Evolutionary conservation across 1,140 invertebrate genomes (phyloP), one percentile per base, ranked within the genome.

Genomic region (Drosophila ananassae): DNA sequence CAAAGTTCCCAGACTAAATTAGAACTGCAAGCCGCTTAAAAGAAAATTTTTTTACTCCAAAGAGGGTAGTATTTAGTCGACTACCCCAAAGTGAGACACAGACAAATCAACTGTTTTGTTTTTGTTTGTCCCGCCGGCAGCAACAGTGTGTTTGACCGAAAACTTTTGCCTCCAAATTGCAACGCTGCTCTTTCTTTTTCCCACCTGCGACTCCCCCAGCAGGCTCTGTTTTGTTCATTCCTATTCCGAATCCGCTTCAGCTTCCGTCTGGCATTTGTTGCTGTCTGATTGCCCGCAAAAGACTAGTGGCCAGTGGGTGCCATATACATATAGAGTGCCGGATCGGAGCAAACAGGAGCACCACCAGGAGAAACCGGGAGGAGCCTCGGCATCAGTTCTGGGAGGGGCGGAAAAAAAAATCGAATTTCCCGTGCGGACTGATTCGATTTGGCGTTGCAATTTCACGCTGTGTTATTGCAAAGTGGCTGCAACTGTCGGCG

Each of bases 381-480:
- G 34, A 37, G 53, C 63, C 61, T 44, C 59, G 60, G 21, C 55
- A 52, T 55, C 41, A 28, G 6, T 6, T 4, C 25, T 28, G 5
- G 25, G 25, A 5, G 5, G 25, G 5, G 25, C 25, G 5, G 25
- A 1, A 13, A 55, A 73, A 77, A 90, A 79, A 90, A 90, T 90
- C 89, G 89, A 90, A 90, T 90, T 90, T 90, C 81, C 85, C 83
- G 83, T 83, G 74, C 74, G 89, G 83, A 89, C 89, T 90, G 89
- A 90, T 90, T 90, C 89, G 89, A 90, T 90, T 90, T 90, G 89
- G 79, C 89, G 89, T 73, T 90, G 89, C 89, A 90, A 90, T 90
- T 90, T 90, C 89, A 90, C 89, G 89, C 89, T 90, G 89, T 90
- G 87, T 89, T 90, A 87, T 90, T 90, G 89, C 87, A 90, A 90